phyloP scores from a whole-genome alignment of 2,113 vertebrate genomes.

The Mormyrus lacerda region DNA sequence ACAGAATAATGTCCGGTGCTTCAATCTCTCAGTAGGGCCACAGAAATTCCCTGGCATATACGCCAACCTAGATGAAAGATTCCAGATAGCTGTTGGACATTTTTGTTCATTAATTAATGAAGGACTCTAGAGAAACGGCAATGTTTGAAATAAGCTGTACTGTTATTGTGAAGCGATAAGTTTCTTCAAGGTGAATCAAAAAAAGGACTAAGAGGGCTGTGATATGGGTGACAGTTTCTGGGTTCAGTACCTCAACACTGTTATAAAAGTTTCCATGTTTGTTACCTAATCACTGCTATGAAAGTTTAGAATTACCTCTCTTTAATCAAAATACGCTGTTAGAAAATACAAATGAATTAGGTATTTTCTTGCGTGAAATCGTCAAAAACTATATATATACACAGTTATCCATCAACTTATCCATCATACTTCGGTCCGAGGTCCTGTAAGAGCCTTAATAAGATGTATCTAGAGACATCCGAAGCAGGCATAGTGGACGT shows the following conservation, averaged over 20 bases:
- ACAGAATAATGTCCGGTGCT: background rate
- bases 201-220: background rate
- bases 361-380: background rate
- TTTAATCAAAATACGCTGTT: background rate
- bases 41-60: background rate
- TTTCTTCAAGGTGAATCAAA: background rate
- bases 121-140: background rate
- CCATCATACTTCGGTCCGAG: background rate
- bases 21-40: background rate
- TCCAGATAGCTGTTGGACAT: background rate
- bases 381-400: background rate
- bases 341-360: background rate
- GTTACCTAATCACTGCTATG: background rate
- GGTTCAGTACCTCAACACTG: background rate
- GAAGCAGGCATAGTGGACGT: background rate
- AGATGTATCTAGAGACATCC: background rate
- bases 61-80: background rate
- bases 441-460: background rate
- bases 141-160: background rate
- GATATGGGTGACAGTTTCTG: background rate
- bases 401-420: background rate
- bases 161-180: background rate
- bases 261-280: background rate
- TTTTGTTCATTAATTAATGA: conserved; percentile 4
- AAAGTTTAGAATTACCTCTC: background rate